Base-by-base conservation (phyloP, 2,888 invertebrate genomes). In the Ptychoptera contaminata region DNA sequence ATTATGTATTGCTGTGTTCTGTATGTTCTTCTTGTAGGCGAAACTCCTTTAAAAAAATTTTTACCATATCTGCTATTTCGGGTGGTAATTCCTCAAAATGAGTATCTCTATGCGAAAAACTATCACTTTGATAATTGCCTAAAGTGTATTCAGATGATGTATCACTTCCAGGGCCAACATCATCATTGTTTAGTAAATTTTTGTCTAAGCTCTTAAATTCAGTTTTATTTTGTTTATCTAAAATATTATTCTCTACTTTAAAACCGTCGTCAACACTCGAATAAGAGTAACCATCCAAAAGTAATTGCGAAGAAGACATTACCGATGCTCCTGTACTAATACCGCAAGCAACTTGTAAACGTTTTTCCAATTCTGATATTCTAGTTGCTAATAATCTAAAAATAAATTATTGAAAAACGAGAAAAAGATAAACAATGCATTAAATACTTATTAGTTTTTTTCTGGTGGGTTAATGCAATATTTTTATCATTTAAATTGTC, bases 401-500 rank as follows among this genome's bases (percentile, higher is more conserved):
- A 29, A 34, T 29, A 16, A 23, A 35, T 12, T 12, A 36, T 5
- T 12, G 8, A 36, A 36, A n/a, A 14, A 11, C 2, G 2, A 12
- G 11, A 5, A 32, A 10, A 37, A 37, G 7, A 10, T 15, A n/a
- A 40, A 44, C 9, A 16, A 14, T 12, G 8, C 4, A 8, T 43
- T 45, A 60, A 56, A 58, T 69, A 83, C 83, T 79, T 82, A 62
- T 90, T 91, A 6, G 88, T 82, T 65, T 85, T 84, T 55, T 83
- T 77, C 55, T 88, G 88, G 66, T 90, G 90, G 49, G 79, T 77
- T 29, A 90, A 63, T 1, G 87, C 87, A 47, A 85, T 69, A 41
- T 81, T 82, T 65, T 90, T 90, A 58, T 91, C 90, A 62, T 83
- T 85, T 34, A 90, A 68, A 40, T 86, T 78, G 59, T 91, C 90